Conservation (phyloP, 2,888 invertebrate species). For the Nomada hirtipes region DNA sequence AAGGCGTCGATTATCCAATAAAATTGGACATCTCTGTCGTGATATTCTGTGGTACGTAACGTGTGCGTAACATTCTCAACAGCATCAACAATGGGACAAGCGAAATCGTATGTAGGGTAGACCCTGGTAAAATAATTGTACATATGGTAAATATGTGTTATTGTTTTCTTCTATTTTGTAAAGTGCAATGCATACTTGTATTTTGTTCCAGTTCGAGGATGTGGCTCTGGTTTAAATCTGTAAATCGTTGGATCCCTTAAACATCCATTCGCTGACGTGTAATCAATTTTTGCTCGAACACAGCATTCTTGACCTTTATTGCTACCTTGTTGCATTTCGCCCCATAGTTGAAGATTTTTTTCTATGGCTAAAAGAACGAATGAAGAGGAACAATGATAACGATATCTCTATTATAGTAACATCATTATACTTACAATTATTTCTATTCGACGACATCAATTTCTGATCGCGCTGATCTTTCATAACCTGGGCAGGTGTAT, state of each 20-base stretch:
- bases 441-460: conserved; percentile 93
- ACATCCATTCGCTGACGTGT: conserved; percentile 98
- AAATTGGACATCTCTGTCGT: conserved; percentile 98
- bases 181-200: conserved; percentile 91
- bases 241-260: conserved; percentile 99
- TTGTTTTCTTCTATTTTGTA: not conserved
- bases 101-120: conserved; percentile 99
- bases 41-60: conserved; percentile 98
- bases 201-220: conserved; percentile 96
- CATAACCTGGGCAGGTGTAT: conserved; percentile 98
- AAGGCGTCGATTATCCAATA: conserved; percentile 98
- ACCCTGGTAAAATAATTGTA: conserved; percentile 87
- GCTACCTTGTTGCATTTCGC: conserved; percentile 96
- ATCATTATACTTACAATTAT: conserved; percentile 88
- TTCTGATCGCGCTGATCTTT: conserved; percentile 96
- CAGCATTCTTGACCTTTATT: conserved; percentile 94
- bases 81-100: conserved; percentile 99
- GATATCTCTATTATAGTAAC: not conserved
- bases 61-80: conserved; percentile 99
- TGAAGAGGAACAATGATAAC: not conserved
- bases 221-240: conserved; percentile 97
- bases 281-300: conserved; percentile 98
- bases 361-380: conserved; percentile 88
- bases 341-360: conserved; percentile 95
- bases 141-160: conserved; percentile 4